phyloP scores from a whole-genome alignment of 2,888 invertebrate species.

The Mesochorus sp. region DNA sequence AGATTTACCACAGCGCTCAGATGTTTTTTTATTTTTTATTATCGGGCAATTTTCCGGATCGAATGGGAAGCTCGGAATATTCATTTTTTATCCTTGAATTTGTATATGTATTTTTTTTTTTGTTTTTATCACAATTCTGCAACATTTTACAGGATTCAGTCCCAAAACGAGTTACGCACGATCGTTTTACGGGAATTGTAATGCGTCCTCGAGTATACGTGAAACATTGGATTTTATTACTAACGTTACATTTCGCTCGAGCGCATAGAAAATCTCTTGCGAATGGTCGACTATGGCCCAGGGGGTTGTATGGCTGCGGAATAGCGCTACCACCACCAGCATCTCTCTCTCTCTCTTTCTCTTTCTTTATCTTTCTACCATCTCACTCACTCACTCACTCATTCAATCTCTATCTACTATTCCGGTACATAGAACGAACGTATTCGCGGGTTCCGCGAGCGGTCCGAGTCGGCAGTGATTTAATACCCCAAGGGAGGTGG shows the following conservation, averaged over 20 bases:
- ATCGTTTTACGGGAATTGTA: constrained; percentile 23
- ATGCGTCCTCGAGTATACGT: constrained; percentile 10
- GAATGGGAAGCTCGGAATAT: too few relatives aligned
- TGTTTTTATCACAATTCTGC: neutral
- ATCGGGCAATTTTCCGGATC: too few relatives aligned
- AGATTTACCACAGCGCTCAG: too few relatives aligned
- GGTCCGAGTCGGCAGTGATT: constrained; percentile 65
- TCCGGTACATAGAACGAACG: constrained; percentile 48
- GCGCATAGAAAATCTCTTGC: constrained; percentile 46
- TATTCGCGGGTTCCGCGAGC: constrained; percentile 58
- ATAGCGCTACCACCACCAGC: constrained; percentile 5
- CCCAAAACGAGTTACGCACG: neutral
- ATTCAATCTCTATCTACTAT: constrained; percentile 53
- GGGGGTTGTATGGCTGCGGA: constrained; percentile 45
- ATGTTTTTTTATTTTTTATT: too few relatives aligned
- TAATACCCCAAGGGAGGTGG: constrained; percentile 63
- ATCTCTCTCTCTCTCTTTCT: neutral
- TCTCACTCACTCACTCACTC: neutral
- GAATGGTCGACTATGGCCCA: constrained; percentile 48
- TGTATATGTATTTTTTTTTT: too few relatives aligned
- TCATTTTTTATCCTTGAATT: too few relatives aligned
- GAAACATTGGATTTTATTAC: constrained; percentile 49
- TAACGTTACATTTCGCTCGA: constrained; percentile 22
- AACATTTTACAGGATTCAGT: neutral
- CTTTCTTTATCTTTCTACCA: too few relatives aligned